Evolutionary conservation across 2,797 vertebrate species (phyloP).

Genomic region (Nothura maculosa): DNA sequence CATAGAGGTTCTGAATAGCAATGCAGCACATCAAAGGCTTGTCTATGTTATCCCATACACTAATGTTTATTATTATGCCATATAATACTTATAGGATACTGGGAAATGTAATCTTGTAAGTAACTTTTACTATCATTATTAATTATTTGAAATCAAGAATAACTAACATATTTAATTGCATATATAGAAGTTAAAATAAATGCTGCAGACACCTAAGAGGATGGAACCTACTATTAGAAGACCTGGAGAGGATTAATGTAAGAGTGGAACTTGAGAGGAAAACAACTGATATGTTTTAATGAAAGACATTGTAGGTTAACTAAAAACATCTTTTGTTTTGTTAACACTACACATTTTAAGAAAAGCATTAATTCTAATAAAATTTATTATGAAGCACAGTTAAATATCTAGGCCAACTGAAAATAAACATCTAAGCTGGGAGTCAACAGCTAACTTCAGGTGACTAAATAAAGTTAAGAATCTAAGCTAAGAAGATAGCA

Average conservation of each 20-base stretch:
- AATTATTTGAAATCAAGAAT: background rate
- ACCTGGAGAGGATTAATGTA: background rate
- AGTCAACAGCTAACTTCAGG: background rate
- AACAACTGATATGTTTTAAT: background rate
- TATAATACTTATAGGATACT: background rate
- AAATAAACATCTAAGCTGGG: background rate
- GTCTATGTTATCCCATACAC: background rate
- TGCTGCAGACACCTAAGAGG: background rate
- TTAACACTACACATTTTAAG: background rate
- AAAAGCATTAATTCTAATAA: background rate
- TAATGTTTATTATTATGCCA: background rate
- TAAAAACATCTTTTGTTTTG: background rate
- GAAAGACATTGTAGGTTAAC: background rate
- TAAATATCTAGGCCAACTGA: background rate
- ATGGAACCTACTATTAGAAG: background rate
- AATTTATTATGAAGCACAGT: background rate
- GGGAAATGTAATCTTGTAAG: background rate
- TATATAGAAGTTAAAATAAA: background rate
- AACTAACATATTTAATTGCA: background rate
- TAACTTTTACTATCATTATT: background rate
- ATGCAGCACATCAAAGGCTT: background rate
- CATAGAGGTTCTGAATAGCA: background rate
- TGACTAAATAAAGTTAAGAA: background rate
- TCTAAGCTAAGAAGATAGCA: background rate
- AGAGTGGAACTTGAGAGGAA: background rate